Evolutionary conservation across 2,888 invertebrate genomes (phyloP), one percentile per base, ranked within the genome.

Genomic region (Tetragonisca angustula): DNA sequence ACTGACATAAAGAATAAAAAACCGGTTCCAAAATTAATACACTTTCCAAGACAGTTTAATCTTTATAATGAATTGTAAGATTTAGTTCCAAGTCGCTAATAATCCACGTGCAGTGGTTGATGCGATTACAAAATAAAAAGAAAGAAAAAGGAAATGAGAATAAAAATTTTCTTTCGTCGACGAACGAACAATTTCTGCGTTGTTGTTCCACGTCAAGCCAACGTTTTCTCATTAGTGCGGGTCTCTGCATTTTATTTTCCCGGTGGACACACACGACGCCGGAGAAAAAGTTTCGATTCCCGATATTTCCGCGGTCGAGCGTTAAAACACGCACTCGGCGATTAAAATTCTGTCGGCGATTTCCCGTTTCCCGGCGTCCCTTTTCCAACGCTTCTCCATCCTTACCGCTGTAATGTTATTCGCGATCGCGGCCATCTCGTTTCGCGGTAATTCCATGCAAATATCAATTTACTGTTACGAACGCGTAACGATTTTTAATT

Each of bases 261-360:
- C 62, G 24, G 9, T 32, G 59, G 71, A 54, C 21, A 43, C 11
- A 36, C 52, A 21, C n/a, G n/a, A n/a, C 11, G 19, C 49, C n/a
- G 43, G 2, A 24, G 49, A 21, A 54, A 49, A 24, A 43, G 43
- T 4, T 27, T 59, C 67, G 19, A n/a, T 21, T 17, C 24, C 19
- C 36, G n/a, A 43, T 36, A 27, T 50, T n/a, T 43, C 15, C 17
- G 65, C 11, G 6, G 49, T 6, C 24, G 19, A 24, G 62, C 32
- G 49, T 68, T 56, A 49, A 24, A 73, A n/a, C 56, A 52, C 59
- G 15, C 59, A 17, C 17, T 56, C 52, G 32, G 17, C 36, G 59
- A 82, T 82, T 82, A 65, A 70, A 80, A 82, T 82, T 75, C 64
- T 68, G 32, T 27, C 21, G 50, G n/a, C 21, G 67, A 80, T 36